Conservation (phyloP, 2,888 invertebrate genomes). For the Cephus sareptanus region DNA sequence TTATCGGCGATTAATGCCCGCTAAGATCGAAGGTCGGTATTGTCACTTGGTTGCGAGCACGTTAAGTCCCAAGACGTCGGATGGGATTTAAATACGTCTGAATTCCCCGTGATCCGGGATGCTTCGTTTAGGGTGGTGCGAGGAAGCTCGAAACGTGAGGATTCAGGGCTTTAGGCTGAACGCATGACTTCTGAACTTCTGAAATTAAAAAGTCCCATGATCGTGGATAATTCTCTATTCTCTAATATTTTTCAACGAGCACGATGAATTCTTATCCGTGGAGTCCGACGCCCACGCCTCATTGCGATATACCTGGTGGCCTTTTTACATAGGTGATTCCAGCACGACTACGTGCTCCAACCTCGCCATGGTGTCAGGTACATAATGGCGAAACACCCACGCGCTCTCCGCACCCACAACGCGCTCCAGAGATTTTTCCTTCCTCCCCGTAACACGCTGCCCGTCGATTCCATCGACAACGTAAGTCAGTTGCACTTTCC, state of each 20-base stretch:
- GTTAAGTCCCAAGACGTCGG: neutral
- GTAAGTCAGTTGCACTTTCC: neutral
- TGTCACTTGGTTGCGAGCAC: conserved; percentile 16
- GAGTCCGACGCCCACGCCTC: conserved; percentile 4
- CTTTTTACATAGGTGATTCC: conserved; percentile 31
- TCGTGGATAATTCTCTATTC: neutral
- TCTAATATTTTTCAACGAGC: neutral
- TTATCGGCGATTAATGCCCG: conserved; percentile 28
- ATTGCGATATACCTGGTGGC: conserved; percentile 1
- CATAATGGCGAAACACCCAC: conserved; percentile 48
- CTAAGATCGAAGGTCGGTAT: conserved; percentile 21
- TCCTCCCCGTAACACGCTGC: neutral
- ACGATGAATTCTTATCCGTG: conserved; percentile 3
- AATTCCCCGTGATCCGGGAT: neutral
- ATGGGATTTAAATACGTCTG: neutral
- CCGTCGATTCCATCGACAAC: neutral
- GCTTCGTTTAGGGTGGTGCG: neutral
- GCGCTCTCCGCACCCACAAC: conserved; percentile 24
- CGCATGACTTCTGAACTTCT: neutral
- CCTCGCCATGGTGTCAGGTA: conserved; percentile 46
- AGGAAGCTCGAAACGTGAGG: neutral
- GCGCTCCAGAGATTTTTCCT: conserved; percentile 1
- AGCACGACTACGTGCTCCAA: conserved; percentile 25
- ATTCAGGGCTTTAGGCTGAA: neutral
- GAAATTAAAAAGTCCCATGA: neutral